Base-by-base conservation (phyloP, 1,140 invertebrate species). In the Drosophila pachea region DNA sequence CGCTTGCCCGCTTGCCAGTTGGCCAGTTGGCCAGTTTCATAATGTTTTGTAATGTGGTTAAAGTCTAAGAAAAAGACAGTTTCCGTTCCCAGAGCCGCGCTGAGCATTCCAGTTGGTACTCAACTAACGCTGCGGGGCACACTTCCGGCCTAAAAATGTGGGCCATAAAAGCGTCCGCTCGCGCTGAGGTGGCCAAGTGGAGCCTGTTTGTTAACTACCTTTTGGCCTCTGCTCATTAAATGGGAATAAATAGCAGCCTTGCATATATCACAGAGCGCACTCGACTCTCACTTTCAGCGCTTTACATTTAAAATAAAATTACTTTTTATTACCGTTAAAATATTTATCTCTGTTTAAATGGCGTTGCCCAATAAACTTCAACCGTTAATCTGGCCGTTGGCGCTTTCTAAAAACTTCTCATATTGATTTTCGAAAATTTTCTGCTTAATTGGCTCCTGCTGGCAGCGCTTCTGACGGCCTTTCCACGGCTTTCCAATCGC, bases 101-200 rank as follows among this genome's bases (percentile, higher is more conserved):
- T 52, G 48, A 62, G 69, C 45, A 45, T 22, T 60, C 52, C 55
- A 52, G 61, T 50, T 73, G 70, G 31, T 16, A 56, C 32, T 32
- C 16, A 43, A 29, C 42, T 33, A 68, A 73, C 66, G 68, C 79
- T 73, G 69, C 63, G 76, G 79, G 79, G 79, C 73, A 73, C 47
- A 84, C 73, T 84, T 84, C 79, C 79, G 79, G 81, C 81, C 63
- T 70, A 54, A 68, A 76, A 86, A 76, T 71, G 63, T 86, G 73
- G 76, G 79, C 66, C 76, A 76, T 84, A 84, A 84, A 84, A 79
- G 43, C 16, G 53, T 63, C 33, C 40, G 12, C 35, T 38, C 4
- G n/a, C 32, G 31, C 9, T 43, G 38, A 36, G 29, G 9, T 42
- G 52, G 8, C 35, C 14, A 58, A 35, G 29, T 12, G 45, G 55